Base-by-base conservation (phyloP, 2,888 invertebrate species). In the Microplitis deprimator region DNA sequence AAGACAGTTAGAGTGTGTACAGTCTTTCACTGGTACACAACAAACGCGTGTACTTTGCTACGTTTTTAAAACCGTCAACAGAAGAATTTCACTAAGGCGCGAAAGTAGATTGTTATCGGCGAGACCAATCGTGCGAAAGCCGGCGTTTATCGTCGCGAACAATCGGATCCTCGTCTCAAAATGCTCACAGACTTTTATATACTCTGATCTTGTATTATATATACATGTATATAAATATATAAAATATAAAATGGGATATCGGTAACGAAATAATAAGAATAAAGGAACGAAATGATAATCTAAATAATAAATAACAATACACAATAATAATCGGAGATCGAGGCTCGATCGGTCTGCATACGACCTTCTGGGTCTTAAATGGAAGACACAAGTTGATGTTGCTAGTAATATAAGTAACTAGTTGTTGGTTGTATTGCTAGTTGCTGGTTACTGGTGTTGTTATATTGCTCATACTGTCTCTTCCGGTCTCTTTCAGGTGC, bases 71-170 rank as follows among this genome's bases (percentile, higher is more conserved):
- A 13, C 50, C 50, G 20, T 70, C 73, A 16, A 62, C 64, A 13
- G 17, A 38, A 70, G 76, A 76, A 76, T 76, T 76, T 76, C 76
- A 76, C 76, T 67, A 65, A 71, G 67, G 76, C 71, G 76, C 76
- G 76, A 76, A 76, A 76, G 76, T 76, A 59, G 76, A 76, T 76
- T 76, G 61, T 71, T 71, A 76, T 76, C 76, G 29, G 71, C 71
- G 71, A 70, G 75, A 61, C 76, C 75, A 75, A 75, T 75, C 75
- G 75, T 75, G 75, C 75, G 75, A 75, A 75, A 75, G 75, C 69
- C 64, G 50, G 61, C 20, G 40, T 68, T 76, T 76, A 76, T 76
- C 75, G 75, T 70, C 40, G 50, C 20, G 60, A 68, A 68, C 69
- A 41, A 69, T 29, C 62, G 39, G 67, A 75, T 75, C 69, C 64